Evolutionary conservation across 2,113 vertebrate genomes (phyloP).

Genomic region (Eurystomus gularis): DNA sequence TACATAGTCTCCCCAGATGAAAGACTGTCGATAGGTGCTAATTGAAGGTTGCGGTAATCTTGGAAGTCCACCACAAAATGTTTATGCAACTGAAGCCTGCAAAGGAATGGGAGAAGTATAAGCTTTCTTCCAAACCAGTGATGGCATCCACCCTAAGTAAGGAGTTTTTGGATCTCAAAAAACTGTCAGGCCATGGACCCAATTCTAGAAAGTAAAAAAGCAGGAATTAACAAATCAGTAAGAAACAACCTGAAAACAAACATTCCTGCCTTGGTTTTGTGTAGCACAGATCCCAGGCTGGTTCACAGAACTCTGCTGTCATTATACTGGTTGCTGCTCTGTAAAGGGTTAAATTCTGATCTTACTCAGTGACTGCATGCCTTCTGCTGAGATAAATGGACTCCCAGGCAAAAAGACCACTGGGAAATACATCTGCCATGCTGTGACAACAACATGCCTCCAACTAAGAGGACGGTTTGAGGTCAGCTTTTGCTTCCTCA

Average conservation of each 20-base stretch:
- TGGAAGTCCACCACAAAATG: neutral
- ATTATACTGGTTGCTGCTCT: neutral
- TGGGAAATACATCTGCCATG: conserved; percentile 18
- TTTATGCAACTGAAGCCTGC: neutral
- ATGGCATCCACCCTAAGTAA: neutral
- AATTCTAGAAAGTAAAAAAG: neutral
- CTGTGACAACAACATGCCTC: conserved; percentile 31
- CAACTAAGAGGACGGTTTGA: neutral
- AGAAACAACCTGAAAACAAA: neutral
- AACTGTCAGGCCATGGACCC: neutral
- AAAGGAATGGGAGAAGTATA: conserved; percentile 12
- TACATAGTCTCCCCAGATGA: neutral
- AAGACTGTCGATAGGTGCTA: neutral
- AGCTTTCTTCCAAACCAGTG: neutral
- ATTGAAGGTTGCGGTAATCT: neutral
- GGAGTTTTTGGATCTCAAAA: neutral
- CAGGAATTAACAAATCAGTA: neutral
- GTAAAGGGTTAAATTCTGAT: conserved; percentile 27
- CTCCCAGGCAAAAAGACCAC: conserved; percentile 31
- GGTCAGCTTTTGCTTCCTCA: conserved; percentile 40
- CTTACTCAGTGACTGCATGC: neutral
- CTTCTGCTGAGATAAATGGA: conserved; percentile 34
- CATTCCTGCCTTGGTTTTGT: neutral
- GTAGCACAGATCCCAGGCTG: neutral
- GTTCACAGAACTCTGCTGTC: neutral